These are phyloP conservation scores for Smittia aterrima DNA, from an alignment of 2,888 invertebrate species.

Conservation along the genomic window DNA sequence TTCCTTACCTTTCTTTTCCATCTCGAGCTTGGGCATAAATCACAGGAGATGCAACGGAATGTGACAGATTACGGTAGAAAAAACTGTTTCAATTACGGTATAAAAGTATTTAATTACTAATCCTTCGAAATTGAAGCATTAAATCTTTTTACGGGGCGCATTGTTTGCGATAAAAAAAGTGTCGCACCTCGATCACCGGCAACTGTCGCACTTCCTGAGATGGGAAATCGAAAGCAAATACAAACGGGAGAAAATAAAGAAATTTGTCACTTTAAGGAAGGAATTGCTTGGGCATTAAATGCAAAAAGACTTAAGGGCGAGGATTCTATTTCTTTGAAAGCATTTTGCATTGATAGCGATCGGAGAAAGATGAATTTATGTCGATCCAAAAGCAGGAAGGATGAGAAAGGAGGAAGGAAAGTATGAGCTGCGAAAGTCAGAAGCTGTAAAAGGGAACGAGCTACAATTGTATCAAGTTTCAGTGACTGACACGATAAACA, in stretches of 20 bases:
- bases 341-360: slow-evolving; percentile 11
- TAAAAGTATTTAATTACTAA: slow-evolving; percentile 42
- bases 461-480: slow-evolving; percentile 28
- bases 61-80: slow-evolving; percentile 41
- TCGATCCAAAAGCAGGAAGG: not conserved
- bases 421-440: slow-evolving; percentile 17
- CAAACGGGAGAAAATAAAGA: not conserved
- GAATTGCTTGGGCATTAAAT: not conserved
- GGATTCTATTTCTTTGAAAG: not conserved
- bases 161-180: slow-evolving; percentile 30
- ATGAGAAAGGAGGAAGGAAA: slow-evolving; percentile 1
- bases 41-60: slow-evolving; percentile 31
- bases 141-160: slow-evolving; percentile 26
- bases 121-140: slow-evolving; percentile 35
- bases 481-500: not conserved
- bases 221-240: not conserved
- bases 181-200: slow-evolving; percentile 40
- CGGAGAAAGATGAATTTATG: slow-evolving; percentile 8
- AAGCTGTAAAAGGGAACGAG: not conserved
- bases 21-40: slow-evolving; percentile 27
- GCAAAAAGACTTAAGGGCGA: not conserved
- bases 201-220: not conserved
- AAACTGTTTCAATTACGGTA: slow-evolving; percentile 42
- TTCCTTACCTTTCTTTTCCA: not conserved
- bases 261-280: slow-evolving; percentile 33